A percentile compares a stretch with the other conserved stretches of the same genome.
Evolutionary conservation across 1,140 invertebrate genomes (phyloP).

Genomic region (Drosophila repleta): DNA sequence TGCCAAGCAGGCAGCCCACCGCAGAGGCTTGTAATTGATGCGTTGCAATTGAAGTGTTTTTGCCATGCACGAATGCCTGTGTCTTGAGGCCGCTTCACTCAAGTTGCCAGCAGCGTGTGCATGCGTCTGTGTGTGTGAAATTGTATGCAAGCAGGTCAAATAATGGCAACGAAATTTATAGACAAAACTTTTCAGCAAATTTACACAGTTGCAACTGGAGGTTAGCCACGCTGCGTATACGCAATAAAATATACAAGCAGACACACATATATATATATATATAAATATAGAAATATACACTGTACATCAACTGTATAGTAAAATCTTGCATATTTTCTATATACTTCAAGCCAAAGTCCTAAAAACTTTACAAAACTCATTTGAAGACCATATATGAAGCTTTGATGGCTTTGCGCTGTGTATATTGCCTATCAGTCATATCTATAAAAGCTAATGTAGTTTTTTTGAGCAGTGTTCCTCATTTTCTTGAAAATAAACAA

Average conservation of each 20-base stretch:
- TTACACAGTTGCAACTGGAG: conserved; percentile 8
- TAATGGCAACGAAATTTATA: conserved; percentile 75
- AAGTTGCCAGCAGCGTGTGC: conserved; percentile 18
- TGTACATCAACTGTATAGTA: too few relatives aligned
- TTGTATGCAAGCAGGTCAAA: conserved; percentile 81
- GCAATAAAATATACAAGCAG: conserved; percentile 2
- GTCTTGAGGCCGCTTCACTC: conserved; percentile 65
- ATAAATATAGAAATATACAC: too few relatives aligned
- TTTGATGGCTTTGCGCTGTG: too few relatives aligned
- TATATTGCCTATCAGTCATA: too few relatives aligned
- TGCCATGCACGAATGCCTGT: conserved; percentile 74
- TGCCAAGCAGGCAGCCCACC: conserved; percentile 65
- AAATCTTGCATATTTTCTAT: too few relatives aligned
- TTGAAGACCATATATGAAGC: too few relatives aligned
- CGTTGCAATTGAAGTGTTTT: conserved; percentile 80
- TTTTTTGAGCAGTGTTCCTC: too few relatives aligned
- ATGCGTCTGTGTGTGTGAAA: conserved; percentile 44
- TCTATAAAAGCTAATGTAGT: too few relatives aligned
- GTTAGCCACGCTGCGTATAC: conserved; percentile 45
- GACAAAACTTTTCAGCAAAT: conserved; percentile 60
- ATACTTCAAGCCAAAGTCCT: too few relatives aligned
- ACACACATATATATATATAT: not conserved
- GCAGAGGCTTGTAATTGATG: conserved; percentile 74
- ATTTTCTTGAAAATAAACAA: too few relatives aligned
- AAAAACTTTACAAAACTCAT: too few relatives aligned